Percentiles rank a stretch among this genome's conserved stretches.
phyloP scores from a whole-genome alignment of 2,113 vertebrate species.

The Hyla sarda region DNA sequence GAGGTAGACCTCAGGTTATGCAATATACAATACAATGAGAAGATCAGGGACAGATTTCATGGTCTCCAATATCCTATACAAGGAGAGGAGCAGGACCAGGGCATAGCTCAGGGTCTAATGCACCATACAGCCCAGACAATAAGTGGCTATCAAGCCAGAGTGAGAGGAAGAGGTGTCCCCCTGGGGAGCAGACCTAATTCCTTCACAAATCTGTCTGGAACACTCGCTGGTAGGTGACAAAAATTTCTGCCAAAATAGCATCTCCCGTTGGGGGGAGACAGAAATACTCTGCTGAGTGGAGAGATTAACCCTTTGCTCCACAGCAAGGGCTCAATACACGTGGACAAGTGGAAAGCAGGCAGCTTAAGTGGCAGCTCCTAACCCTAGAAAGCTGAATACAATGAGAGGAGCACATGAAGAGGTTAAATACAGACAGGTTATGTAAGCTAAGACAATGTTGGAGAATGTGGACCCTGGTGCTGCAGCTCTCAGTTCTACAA shows the following conservation, averaged over 20 bases:
- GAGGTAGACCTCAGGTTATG: neutral
- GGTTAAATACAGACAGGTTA: slow-evolving; percentile 1
- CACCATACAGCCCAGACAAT: neutral
- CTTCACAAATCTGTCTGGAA: slow-evolving; percentile 43
- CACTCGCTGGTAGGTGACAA: slow-evolving; percentile 51
- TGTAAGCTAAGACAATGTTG: neutral
- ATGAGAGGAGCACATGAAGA: neutral
- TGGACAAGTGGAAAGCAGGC: neutral
- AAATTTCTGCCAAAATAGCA: slow-evolving; percentile 51
- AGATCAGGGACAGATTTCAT: neutral
- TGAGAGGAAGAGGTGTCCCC: neutral
- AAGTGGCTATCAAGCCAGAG: neutral
- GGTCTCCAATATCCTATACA: neutral
- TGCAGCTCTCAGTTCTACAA: neutral
- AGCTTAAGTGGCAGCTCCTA: neutral
- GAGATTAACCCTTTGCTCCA: slow-evolving; percentile 18
- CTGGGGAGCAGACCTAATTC: slow-evolving; percentile 53
- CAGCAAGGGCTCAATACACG: neutral
- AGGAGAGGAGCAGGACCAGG: neutral
- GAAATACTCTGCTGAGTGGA: slow-evolving; percentile 10
- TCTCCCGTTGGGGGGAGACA: neutral
- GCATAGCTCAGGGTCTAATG: neutral
- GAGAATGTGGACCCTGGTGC: neutral
- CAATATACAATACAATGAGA: neutral
- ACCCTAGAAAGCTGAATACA: neutral